Evolutionary conservation across 2,113 vertebrate genomes (phyloP), one percentile per base, ranked within the genome.

Genomic region (Syrmaticus mikado): DNA sequence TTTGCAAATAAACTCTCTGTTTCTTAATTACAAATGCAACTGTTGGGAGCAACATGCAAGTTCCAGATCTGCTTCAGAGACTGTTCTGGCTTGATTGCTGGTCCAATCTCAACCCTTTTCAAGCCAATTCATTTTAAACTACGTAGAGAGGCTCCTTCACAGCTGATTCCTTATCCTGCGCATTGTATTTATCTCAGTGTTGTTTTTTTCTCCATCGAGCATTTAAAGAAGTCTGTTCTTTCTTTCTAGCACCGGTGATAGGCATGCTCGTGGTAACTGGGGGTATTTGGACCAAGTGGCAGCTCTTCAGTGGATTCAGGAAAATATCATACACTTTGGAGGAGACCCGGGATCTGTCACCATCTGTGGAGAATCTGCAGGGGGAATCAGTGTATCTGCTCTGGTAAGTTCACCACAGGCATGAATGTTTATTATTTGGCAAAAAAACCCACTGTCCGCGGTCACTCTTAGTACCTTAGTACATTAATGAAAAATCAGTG

Each of bases 281-380:
- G 99, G 98, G 1, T 94, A 98, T 61, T 84, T 99, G 85, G 99
- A 99, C 90, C 99, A 99, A 96, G 78, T 99, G 21, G 96, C 98
- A 13, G 98, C 98, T 8, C 98, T 99, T 79, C 98, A 8, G 25
- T 99, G 98, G 99, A 86, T 98, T 77, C 98, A 99, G 94, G 96
- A 98, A 90, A 98, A 99, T 83, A 99, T 99, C 50, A 85, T 96
- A 36, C 96, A 95, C 91, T 99, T 99, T 92, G 98, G 99, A 93
- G 99, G 99, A 65, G 93, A 99, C 92, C 98, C 98, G 46, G 89
- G 86, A 82, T 98, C 94, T 1, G 98, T 99, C 34, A 99, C 99
- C 21, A 97, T 99, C 45, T 98, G 98, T 95, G 99, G 99, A 46
- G 97, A 98, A 87, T 99, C 99, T 70, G 98, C 99, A 27, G 99